These are phyloP conservation scores for Apostichopus californicus DNA, from an alignment of 35 echinoderm and acorn worm species.

Conservation along the genomic window DNA sequence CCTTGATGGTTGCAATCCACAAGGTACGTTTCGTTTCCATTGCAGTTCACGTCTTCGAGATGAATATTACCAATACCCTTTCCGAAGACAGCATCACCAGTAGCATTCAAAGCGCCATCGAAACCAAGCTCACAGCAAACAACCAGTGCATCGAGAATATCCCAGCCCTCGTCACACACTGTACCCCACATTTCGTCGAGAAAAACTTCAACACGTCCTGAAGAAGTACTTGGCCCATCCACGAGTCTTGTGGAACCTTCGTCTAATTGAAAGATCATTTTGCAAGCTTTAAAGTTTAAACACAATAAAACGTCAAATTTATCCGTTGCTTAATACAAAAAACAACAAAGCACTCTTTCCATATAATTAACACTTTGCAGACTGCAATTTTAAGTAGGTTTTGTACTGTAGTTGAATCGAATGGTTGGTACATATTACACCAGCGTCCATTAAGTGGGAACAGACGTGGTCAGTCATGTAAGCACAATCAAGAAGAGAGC, in stretches of 20 bases:
- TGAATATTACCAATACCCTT: neutral
- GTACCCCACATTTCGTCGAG: conserved; percentile 44
- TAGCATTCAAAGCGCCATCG: neutral
- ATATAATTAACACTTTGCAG: no score
- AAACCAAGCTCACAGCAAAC: neutral
- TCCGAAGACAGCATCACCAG: neutral
- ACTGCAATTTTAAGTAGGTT: no score
- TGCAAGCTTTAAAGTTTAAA: neutral
- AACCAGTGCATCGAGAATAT: neutral
- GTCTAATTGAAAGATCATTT: neutral
- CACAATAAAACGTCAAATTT: neutral
- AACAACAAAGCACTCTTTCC: neutral
- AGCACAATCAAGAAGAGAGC: neutral
- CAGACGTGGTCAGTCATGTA: neutral
- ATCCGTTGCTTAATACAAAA: neutral
- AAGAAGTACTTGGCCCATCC: neutral
- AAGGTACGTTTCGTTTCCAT: neutral
- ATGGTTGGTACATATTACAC: neutral
- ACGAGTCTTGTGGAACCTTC: neutral
- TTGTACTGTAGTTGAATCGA: no score
- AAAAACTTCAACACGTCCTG: neutral
- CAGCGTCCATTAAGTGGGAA: neutral
- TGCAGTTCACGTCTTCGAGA: neutral
- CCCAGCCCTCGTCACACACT: conserved; percentile 41
- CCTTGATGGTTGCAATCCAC: neutral